These are phyloP conservation scores for Dinoponera quadriceps DNA, from an alignment of 1,140 invertebrate genomes.

Conservation along the genomic window DNA sequence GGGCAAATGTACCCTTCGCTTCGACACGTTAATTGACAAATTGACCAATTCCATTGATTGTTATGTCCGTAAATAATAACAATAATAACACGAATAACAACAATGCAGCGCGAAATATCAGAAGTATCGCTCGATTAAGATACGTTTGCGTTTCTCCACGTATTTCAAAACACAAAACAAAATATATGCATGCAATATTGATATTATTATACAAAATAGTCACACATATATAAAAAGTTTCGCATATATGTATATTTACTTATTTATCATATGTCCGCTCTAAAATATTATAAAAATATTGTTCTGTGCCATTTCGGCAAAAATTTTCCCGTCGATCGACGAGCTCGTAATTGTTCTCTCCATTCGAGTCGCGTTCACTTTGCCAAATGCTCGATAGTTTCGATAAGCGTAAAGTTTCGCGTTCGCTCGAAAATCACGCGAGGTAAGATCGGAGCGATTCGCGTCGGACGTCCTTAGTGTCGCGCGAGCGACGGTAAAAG, in stretches of 20 bases:
- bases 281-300: no score
- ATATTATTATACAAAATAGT: no score
- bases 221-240: no score
- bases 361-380: not conserved
- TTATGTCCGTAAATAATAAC: constrained; percentile 15
- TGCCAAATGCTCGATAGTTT: not conserved
- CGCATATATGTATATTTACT: no score
- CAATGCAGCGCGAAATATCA: no score
- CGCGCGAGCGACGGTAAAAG: not conserved
- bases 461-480: not conserved
- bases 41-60: constrained; percentile 4
- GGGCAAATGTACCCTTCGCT: constrained; percentile 27
- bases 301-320: not conserved
- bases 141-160: no score
- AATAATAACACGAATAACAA: no score
- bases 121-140: no score
- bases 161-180: no score
- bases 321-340: not conserved
- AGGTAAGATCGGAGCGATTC: not conserved
- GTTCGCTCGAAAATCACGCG: not conserved
- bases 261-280: no score
- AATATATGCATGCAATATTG: no score
- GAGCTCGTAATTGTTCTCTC: not conserved
- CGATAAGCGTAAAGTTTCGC: not conserved
- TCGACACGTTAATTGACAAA: constrained; percentile 30